phyloP scores from a whole-genome alignment of 2,888 invertebrate genomes.

The Hydropsyche betteni region DNA sequence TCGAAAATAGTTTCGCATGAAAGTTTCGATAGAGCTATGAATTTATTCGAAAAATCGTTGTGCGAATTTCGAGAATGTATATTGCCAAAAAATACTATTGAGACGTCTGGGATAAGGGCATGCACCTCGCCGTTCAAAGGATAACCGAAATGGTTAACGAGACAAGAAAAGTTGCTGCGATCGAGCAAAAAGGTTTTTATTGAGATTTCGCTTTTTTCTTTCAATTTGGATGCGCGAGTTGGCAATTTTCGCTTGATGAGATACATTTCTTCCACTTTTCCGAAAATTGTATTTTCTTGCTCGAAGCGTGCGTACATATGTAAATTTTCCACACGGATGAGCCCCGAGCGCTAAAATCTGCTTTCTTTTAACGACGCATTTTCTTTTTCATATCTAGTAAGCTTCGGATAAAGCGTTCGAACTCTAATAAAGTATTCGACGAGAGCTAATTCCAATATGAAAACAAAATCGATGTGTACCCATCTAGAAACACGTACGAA shows the following conservation, averaged over 20 bases:
- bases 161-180: background rate
- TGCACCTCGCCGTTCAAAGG: slow-evolving; percentile 5
- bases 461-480: no score
- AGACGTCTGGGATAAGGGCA: background rate
- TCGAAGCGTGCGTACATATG: background rate
- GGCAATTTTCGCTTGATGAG: slow-evolving; percentile 21
- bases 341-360: background rate
- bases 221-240: slow-evolving; percentile 11
- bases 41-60: no score
- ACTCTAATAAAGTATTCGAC: no score
- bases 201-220: slow-evolving; percentile 7
- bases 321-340: slow-evolving; percentile 10
- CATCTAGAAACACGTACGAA: background rate
- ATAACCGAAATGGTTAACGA: background rate
- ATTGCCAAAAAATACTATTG: no score
- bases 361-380: slow-evolving; percentile 17
- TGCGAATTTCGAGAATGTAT: no score
- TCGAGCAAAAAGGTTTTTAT: slow-evolving; percentile 15
- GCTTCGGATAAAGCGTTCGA: no score
- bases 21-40: no score
- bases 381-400: background rate
- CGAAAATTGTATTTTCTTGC: slow-evolving; percentile 22
- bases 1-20: no score
- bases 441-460: no score
- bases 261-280: slow-evolving; percentile 10